phyloP scores from a whole-genome alignment of 2,888 invertebrate genomes.

The Rhingia campestris region DNA sequence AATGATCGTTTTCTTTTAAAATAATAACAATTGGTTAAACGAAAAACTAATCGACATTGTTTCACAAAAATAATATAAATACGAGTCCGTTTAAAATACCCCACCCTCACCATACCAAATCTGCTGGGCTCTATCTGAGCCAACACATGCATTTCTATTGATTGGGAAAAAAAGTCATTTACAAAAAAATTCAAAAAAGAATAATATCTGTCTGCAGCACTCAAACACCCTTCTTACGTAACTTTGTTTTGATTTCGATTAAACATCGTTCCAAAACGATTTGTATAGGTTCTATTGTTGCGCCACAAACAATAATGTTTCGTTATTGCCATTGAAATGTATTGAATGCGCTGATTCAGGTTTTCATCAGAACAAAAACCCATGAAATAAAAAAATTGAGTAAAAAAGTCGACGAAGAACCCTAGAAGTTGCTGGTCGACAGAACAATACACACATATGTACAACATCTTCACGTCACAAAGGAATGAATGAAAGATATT shows the following conservation, averaged over 20 bases:
- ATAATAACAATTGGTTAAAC: no score
- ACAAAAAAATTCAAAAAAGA: background rate
- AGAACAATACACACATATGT: conserved; percentile 49
- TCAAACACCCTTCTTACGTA: conserved; percentile 59
- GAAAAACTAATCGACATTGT: no score
- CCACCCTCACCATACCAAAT: no score
- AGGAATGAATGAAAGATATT: conserved; percentile 62
- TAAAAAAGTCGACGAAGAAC: conserved; percentile 35
- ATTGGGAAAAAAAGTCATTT: no score
- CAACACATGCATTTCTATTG: no score
- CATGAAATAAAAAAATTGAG: conserved; percentile 11
- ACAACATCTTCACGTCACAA: conserved; percentile 46
- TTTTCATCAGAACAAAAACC: conserved; percentile 57
- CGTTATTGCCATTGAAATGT: conserved; percentile 65
- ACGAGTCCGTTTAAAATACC: no score
- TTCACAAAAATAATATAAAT: no score
- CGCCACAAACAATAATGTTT: conserved; percentile 65
- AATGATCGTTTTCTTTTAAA: no score
- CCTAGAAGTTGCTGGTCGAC: conserved; percentile 44
- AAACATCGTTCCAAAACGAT: conserved; percentile 67
- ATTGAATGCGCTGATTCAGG: conserved; percentile 67
- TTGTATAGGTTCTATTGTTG: conserved; percentile 69
- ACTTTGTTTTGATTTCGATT: conserved; percentile 73
- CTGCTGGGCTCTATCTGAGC: no score
- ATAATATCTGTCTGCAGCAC: conserved; percentile 22